Evolutionary conservation across 2,888 invertebrate species (phyloP).

Genomic region (Clepsis dumicolana): DNA sequence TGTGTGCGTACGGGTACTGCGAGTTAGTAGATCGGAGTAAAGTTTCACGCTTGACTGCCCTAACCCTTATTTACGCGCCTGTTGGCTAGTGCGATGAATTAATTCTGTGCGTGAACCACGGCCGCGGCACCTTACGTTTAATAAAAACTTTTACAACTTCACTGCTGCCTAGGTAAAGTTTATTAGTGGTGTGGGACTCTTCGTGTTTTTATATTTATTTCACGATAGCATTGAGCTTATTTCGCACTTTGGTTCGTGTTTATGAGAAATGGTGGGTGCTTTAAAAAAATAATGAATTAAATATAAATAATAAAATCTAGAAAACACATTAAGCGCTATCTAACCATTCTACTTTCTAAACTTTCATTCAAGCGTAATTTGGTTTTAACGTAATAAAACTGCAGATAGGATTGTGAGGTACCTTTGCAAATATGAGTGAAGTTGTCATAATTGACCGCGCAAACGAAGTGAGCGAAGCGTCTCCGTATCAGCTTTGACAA

Average conservation of each 20-base stretch:
- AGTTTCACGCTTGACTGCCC: constrained; percentile 46
- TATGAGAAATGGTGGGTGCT: not conserved
- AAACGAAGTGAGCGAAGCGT: too few species aligned
- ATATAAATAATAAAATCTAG: too few species aligned
- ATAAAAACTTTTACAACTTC: constrained; percentile 7
- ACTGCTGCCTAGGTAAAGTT: not conserved
- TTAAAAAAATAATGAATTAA: too few species aligned
- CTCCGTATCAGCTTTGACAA: too few species aligned
- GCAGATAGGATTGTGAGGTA: too few species aligned
- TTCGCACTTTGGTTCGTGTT: not conserved
- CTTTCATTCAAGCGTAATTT: too few species aligned
- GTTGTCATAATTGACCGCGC: too few species aligned
- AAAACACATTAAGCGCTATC: too few species aligned
- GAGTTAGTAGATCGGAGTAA: constrained; percentile 45
- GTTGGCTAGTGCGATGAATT: constrained; percentile 46
- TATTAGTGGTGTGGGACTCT: constrained; percentile 10
- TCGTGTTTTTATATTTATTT: not conserved
- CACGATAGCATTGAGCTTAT: not conserved
- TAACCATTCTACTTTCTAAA: too few species aligned
- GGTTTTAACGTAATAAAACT: too few species aligned
- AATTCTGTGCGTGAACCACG: constrained; percentile 46
- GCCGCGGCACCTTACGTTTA: constrained; percentile 17
- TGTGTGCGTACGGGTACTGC: constrained; percentile 13
- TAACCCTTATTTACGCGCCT: constrained; percentile 57
- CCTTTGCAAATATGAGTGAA: too few species aligned